Percentiles rank a stretch among this genome's conserved stretches.
These are phyloP conservation scores for Thymallus thymallus DNA, from an alignment of 2,113 vertebrate genomes.

Conservation along the genomic window DNA sequence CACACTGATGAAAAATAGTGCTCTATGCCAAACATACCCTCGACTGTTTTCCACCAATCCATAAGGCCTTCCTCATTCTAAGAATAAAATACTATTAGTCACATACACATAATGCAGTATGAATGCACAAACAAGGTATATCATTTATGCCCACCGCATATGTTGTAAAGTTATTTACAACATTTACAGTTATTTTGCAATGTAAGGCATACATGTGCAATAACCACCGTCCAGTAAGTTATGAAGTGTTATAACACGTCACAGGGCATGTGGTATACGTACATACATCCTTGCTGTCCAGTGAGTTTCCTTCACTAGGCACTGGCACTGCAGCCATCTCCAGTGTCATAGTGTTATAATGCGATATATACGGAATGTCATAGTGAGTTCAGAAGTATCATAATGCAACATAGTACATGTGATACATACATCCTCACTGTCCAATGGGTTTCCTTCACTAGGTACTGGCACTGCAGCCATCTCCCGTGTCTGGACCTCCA, in stretches of 20 bases:
- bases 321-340: constrained; percentile 45
- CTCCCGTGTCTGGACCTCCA: constrained; percentile 34
- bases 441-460: constrained; percentile 29
- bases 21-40: constrained; percentile 47
- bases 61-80: constrained; percentile 69
- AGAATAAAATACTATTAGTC: not conserved
- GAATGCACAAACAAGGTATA: not conserved
- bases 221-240: not conserved
- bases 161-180: not conserved
- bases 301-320: constrained; percentile 22
- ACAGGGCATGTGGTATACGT: not conserved
- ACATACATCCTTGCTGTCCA: constrained; percentile 52
- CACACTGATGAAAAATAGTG: not conserved
- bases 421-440: constrained; percentile 50
- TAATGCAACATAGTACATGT: not conserved
- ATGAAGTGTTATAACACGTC: not conserved
- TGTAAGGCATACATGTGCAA: not conserved
- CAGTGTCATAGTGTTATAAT: not conserved
- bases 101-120: not conserved
- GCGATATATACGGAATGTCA: not conserved
- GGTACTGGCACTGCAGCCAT: constrained; percentile 42
- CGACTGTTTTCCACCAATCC: constrained; percentile 67
- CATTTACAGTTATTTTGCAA: not conserved
- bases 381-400: not conserved
- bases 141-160: too few relatives aligned